Evolutionary conservation across 2,797 vertebrate species (phyloP), one percentile per base, ranked within the genome.

Genomic region (Intellagama lesueurii): DNA sequence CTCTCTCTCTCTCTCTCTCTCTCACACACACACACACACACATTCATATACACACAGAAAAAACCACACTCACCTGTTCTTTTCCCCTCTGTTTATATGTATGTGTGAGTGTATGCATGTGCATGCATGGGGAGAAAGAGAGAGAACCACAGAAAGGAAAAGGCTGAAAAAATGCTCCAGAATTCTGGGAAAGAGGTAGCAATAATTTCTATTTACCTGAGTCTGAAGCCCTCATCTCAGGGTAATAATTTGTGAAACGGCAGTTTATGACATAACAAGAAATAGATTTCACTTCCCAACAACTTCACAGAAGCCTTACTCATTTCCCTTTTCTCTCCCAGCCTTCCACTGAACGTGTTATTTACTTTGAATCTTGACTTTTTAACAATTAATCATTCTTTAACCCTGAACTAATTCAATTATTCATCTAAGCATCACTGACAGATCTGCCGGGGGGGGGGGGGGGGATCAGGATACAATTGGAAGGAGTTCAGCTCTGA

Each of bases 351-450:
- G 52, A 86, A 79, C 24, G 82, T 9, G 19, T 60, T 35, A 81
- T 56, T 24, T 69, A 64, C 68, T 85, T 83, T 84, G 83, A 93
- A 87, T 44, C n/a, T 4, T 85, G 66, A 32, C 16, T 90, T 83
- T 69, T 60, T 84, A 90, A 86, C 17, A 89, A 84, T 90, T 91
- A 85, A 91, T 90, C 85, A 88, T 81, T 93, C 84, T 87, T 92
- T 90, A 93, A 90, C 86, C 76, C 40, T 66, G 83, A 92, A 90
- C 82, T 14, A 22, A 83, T 8, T 90, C 60, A 85, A 90, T 88
- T 91, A 93, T 93, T 94, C 77, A 91, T 92, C 91, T 92, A 89
- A 94, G 92, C 44, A 91, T 83, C 72, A 87, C 6, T 44, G 0
- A 0, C 2, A 11, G 17, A 44, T 85, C 82, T 56, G 69, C 44